These are phyloP conservation scores for Oryzias celebensis DNA, from an alignment of 2,113 vertebrate genomes.

Conservation along the genomic window DNA sequence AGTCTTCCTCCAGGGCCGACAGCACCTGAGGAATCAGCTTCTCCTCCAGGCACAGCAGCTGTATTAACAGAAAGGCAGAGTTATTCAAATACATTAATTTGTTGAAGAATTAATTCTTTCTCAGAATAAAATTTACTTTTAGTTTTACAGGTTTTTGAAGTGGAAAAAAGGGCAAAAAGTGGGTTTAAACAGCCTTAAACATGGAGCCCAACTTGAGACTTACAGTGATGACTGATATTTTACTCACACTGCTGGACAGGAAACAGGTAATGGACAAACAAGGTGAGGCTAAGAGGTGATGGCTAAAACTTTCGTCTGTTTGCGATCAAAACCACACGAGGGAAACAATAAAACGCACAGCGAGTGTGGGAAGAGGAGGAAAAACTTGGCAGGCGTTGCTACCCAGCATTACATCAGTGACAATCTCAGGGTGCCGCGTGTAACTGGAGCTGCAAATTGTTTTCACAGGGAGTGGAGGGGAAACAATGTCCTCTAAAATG, in stretches of 20 bases:
- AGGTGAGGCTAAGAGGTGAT: slow-evolving; percentile 50
- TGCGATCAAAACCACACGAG: slow-evolving; percentile 45
- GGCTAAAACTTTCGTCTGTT: slow-evolving; percentile 53
- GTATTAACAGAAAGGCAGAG: slow-evolving; percentile 6
- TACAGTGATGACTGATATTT: slow-evolving; percentile 24
- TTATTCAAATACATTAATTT: too few relatives aligned
- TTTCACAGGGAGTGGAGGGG: slow-evolving; percentile 63
- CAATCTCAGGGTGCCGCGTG: slow-evolving; percentile 38
- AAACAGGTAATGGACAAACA: slow-evolving; percentile 59
- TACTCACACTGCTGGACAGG: slow-evolving; percentile 41
- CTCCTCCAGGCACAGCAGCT: slow-evolving; percentile 80
- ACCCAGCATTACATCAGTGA: slow-evolving; percentile 66
- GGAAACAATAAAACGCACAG: slow-evolving; percentile 31
- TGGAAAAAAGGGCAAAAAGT: not conserved
- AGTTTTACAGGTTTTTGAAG: not conserved
- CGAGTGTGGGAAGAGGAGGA: slow-evolving; percentile 2
- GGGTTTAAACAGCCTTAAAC: slow-evolving; percentile 25
- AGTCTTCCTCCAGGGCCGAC: slow-evolving; percentile 86
- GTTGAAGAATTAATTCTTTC: too few relatives aligned
- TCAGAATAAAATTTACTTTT: too few relatives aligned
- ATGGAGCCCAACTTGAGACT: slow-evolving; percentile 10
- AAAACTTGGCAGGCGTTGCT: slow-evolving; percentile 43
- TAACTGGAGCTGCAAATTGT: slow-evolving; percentile 65
- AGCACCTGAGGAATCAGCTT: slow-evolving; percentile 77
- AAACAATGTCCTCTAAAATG: slow-evolving; percentile 56